Evolutionary conservation across 2,113 vertebrate genomes (phyloP).

Genomic region (Antigone vipio): DNA sequence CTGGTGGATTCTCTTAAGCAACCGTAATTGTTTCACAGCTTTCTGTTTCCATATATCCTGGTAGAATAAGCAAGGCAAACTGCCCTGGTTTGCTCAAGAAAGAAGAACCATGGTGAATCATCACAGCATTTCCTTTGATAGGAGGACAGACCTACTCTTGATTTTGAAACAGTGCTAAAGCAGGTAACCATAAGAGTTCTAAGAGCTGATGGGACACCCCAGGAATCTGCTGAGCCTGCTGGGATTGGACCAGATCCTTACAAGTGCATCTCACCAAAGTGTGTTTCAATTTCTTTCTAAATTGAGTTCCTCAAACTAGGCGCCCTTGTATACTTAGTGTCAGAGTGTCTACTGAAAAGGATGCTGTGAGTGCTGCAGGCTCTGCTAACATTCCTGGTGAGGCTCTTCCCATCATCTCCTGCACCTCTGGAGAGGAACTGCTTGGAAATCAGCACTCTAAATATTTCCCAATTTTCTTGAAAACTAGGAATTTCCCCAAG

Average conservation of each 20-base stretch:
- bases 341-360: background rate
- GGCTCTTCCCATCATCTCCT: background rate
- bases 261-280: background rate
- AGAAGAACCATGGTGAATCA: background rate
- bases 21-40: background rate
- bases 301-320: background rate
- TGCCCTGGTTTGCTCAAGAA: background rate
- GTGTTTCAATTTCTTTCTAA: background rate
- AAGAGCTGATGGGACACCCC: background rate
- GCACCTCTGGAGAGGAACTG: background rate
- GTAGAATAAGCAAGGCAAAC: background rate
- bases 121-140: background rate
- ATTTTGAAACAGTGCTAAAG: background rate
- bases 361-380: background rate
- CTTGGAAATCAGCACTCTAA: background rate
- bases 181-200: background rate
- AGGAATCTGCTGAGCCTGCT: background rate
- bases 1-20: background rate
- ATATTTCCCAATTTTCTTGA: background rate
- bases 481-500: background rate
- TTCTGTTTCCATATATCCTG: background rate
- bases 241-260: background rate
- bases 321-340: background rate
- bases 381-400: background rate
- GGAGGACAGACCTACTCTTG: background rate